Conservation (phyloP, 2,113 vertebrate genomes). For the Emydura subglobosa region DNA sequence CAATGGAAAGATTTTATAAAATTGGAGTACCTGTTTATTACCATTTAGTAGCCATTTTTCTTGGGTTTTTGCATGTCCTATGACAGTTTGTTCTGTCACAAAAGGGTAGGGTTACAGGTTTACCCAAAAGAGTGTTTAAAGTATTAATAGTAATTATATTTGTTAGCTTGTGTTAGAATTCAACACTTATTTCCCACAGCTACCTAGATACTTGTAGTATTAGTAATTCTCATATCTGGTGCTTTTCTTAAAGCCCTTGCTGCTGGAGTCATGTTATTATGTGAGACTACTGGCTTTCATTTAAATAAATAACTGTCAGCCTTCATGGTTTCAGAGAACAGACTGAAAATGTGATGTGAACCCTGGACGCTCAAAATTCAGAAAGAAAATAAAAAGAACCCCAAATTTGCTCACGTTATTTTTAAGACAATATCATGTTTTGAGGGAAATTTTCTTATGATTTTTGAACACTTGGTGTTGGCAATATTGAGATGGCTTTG, state of each 20-base stretch:
- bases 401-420: background rate
- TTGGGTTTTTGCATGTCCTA: background rate
- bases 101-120: background rate
- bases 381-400: background rate
- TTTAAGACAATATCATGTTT: background rate
- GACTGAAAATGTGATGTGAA: background rate
- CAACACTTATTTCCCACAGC: background rate
- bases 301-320: background rate
- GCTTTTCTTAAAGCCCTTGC: background rate
- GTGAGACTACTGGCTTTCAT: background rate
- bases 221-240: background rate
- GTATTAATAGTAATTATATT: background rate
- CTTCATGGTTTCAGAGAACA: background rate
- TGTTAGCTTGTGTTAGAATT: background rate
- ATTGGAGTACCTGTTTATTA: background rate
- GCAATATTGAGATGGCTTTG: background rate
- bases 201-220: background rate
- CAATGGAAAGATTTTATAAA: background rate
- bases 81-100: background rate
- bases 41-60: background rate
- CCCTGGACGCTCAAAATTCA: background rate
- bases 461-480: background rate
- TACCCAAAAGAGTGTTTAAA: background rate
- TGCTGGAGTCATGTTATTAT: background rate
- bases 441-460: background rate